Base-by-base conservation (phyloP, 2,888 invertebrate genomes). In the Myopa testacea region DNA sequence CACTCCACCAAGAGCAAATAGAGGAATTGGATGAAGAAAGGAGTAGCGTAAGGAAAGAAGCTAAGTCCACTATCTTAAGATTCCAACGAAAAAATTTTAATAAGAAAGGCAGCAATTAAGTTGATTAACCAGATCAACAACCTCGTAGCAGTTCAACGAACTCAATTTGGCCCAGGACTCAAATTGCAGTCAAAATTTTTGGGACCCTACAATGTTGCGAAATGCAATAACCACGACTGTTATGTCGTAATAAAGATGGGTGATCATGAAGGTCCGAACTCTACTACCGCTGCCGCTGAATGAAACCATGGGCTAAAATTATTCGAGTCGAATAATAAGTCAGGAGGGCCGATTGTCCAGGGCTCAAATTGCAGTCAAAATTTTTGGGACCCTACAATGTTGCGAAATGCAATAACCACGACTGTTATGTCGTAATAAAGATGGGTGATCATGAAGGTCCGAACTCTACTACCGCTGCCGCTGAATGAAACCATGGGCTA, bases 1-100 rank as follows among this genome's bases (percentile, higher is more conserved):
- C 10, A 50, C 16, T 68, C 16, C 14, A 68, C n/a, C 12, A 68
- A 50, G 68, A 68, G 40, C 16, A 68, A 68, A 68, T 68, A 12
- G 5, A 37, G 38, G 40, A 68, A 68, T 6, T 68, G 38, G 68
- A 68, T 68, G 14, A 68, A 68, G 68, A 68, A 68, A 68, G 68
- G 16, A 38, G 45, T 26, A 26, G 0, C 0, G 45, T 68, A 5
- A 16, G 68, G 8, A 14, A 14, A 68, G 50, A 40, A 50, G n/a
- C 45, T 12, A 68, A 68, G 34, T 19, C 26, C 10, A 63, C 5
- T 5, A 63, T 63, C 1, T 34, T 34, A 10, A 63, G 26, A 10
- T 8, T 63, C 26, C 62, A 63, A 63, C 26, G 26, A 19, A 26
- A 63, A 63, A 63, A 63, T 63, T 3, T 19, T 19, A 63, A 63